phyloP scores from a whole-genome alignment of 2,797 vertebrate genomes.

The Argyrosomus regius region DNA sequence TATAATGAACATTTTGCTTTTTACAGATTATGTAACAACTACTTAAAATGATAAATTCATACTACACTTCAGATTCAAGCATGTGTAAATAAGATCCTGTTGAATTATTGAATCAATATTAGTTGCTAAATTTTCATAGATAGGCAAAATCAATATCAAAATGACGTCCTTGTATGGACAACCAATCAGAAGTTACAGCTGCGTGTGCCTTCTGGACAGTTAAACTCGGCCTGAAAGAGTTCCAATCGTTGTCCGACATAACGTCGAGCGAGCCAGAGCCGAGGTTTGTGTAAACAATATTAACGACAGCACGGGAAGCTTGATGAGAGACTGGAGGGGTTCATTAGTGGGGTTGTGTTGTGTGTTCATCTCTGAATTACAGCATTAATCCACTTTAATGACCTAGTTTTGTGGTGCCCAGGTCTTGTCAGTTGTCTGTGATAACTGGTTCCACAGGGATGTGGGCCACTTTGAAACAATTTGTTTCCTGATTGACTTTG shows the following conservation, averaged over 20 bases:
- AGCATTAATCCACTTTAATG: constrained; percentile 83
- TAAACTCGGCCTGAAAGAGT: background rate
- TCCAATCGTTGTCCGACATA: background rate
- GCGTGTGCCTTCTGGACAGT: background rate
- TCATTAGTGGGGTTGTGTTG: constrained; percentile 67
- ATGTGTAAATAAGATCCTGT: no score
- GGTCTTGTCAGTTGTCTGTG: constrained; percentile 77
- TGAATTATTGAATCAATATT: no score
- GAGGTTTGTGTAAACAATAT: constrained; percentile 54
- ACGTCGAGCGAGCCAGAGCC: constrained; percentile 3
- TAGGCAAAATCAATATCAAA: background rate
- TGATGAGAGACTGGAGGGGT: constrained; percentile 60
- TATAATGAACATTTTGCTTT: no score
- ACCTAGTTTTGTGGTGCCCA: constrained; percentile 76
- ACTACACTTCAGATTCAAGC: no score
- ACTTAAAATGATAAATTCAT: no score
- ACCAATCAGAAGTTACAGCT: background rate
- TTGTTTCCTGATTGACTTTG: constrained; percentile 73
- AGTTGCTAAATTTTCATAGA: no score
- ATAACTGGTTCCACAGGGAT: constrained; percentile 75
- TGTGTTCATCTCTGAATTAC: constrained; percentile 75
- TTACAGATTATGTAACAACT: no score
- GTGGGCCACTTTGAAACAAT: constrained; percentile 78
- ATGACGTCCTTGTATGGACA: background rate
- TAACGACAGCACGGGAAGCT: constrained; percentile 48